Evolutionary conservation across 2,113 vertebrate genomes (phyloP).

Genomic region (Sarotherodon lohbergeri): DNA sequence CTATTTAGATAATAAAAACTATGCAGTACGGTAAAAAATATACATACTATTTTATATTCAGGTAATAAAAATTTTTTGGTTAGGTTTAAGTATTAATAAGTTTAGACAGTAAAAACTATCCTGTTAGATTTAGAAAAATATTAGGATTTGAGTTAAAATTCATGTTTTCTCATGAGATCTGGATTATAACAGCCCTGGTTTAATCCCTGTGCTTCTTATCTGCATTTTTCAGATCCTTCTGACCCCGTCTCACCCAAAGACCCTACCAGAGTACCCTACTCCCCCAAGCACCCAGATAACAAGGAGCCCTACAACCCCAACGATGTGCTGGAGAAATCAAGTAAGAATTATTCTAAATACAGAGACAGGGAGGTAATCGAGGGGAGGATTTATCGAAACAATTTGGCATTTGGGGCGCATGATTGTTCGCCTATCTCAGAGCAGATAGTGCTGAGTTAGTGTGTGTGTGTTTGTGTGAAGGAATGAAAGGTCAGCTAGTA

Average conservation of each 20-base stretch:
- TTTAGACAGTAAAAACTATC: background rate
- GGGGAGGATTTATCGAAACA: constrained; percentile 16
- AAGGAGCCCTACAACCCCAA: constrained; percentile 76
- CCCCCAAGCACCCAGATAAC: constrained; percentile 79
- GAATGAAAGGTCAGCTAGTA: constrained; percentile 58
- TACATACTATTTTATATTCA: background rate
- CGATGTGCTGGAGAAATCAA: constrained; percentile 62
- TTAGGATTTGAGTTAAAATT: background rate
- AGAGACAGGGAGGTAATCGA: background rate
- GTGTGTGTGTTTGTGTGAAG: constrained; percentile 4
- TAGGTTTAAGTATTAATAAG: background rate
- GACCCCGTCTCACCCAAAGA: constrained; percentile 80
- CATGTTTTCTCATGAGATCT: background rate
- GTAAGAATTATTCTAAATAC: constrained; percentile 32
- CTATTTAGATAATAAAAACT: background rate
- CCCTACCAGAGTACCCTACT: constrained; percentile 77
- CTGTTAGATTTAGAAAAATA: background rate
- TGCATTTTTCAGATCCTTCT: constrained; percentile 80
- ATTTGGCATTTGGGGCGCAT: background rate
- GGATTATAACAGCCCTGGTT: background rate
- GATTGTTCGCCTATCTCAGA: background rate
- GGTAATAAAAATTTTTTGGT: fast-evolving
- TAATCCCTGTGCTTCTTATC: background rate
- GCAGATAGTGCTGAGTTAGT: background rate
- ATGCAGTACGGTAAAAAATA: background rate